Evolutionary conservation across 2,113 vertebrate species (phyloP).

Genomic region (Ictalurus furcatus): DNA sequence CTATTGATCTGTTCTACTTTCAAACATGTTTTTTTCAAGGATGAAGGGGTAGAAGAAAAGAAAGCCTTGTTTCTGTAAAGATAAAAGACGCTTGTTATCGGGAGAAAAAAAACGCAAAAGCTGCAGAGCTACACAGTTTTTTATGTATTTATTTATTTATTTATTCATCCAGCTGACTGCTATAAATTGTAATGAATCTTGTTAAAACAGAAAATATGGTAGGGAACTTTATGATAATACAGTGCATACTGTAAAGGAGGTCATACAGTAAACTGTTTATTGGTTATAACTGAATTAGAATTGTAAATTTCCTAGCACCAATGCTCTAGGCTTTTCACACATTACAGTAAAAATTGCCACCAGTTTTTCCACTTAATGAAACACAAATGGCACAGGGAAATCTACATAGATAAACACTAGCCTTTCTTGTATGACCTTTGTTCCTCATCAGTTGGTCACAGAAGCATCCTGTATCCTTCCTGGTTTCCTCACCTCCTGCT

Average conservation of each 20-base stretch:
- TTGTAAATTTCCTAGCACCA: conserved; percentile 3
- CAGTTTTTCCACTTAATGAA: neutral
- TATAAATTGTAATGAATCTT: conserved; percentile 27
- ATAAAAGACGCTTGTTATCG: neutral
- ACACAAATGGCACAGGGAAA: neutral
- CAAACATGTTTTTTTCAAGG: neutral
- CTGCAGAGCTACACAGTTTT: neutral
- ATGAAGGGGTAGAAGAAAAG: neutral
- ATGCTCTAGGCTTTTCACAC: neutral
- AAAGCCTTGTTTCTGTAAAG: neutral
- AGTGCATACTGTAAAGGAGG: neutral
- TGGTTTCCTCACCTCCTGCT: neutral
- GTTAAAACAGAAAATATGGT: conserved; percentile 5
- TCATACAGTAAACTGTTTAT: conserved; percentile 15
- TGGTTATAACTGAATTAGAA: conserved; percentile 18
- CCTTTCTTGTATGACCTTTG: neutral
- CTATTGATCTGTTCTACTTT: neutral
- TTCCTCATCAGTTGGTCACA: neutral
- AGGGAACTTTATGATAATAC: conserved; percentile 12
- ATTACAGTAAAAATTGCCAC: neutral
- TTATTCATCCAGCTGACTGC: neutral
- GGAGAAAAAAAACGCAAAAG: neutral
- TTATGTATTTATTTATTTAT: too few species aligned
- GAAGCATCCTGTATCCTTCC: neutral
- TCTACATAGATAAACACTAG: neutral